phyloP scores from a whole-genome alignment of 2,113 vertebrate species.

The Cricetomys ansorgei region DNA sequence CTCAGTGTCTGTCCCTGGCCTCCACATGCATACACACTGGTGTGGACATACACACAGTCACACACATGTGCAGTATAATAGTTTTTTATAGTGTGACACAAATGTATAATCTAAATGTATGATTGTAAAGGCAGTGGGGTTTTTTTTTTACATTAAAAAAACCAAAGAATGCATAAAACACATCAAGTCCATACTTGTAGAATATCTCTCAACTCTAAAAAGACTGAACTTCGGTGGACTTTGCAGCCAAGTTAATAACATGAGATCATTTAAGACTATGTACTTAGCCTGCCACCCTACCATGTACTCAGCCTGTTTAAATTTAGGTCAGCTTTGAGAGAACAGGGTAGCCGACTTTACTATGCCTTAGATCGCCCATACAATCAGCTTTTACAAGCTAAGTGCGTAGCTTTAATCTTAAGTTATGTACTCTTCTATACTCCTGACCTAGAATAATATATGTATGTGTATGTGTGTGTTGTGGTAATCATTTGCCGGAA shows the following conservation, averaged over 20 bases:
- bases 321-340: background rate
- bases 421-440: background rate
- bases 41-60: background rate
- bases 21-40: background rate
- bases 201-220: background rate
- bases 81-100: background rate
- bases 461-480: background rate
- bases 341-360: background rate
- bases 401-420: background rate
- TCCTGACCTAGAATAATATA: background rate
- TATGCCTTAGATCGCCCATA: background rate
- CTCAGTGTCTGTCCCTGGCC: background rate
- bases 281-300: background rate
- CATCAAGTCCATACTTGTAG: background rate
- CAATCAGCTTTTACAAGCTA: background rate
- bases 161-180: background rate
- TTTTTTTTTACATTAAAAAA: background rate
- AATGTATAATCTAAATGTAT: background rate
- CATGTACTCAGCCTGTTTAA: background rate
- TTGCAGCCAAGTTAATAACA: background rate
- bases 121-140: background rate
- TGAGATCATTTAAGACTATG: background rate
- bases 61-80: background rate
- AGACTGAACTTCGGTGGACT: background rate
- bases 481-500: background rate